These are phyloP conservation scores for Melanotaenia boesemani DNA, from an alignment of 2,797 vertebrate genomes.

Conservation along the genomic window DNA sequence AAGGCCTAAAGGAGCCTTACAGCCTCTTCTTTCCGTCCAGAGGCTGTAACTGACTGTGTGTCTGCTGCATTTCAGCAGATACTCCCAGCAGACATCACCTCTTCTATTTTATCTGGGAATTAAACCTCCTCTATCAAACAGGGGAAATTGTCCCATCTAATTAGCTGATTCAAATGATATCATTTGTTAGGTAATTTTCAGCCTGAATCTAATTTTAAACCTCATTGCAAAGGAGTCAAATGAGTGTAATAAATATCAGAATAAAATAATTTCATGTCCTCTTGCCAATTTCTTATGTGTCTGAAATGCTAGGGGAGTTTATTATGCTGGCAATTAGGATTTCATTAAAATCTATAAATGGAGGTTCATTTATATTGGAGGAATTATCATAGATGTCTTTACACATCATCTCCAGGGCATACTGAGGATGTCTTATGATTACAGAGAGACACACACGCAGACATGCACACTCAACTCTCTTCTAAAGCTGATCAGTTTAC, in stretches of 20 bases:
- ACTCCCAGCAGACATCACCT: constrained; percentile 1
- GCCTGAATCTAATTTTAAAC: constrained; percentile 84
- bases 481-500: constrained; percentile 92
- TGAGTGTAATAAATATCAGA: constrained; percentile 83
- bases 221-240: constrained; percentile 81
- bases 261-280: constrained; percentile 86
- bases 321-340: constrained; percentile 85
- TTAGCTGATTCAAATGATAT: constrained; percentile 76
- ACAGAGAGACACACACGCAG: constrained; percentile 28
- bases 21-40: too few relatives aligned
- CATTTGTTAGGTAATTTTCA: constrained; percentile 81
- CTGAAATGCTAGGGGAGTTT: constrained; percentile 78
- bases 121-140: constrained; percentile 67
- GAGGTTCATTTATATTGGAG: constrained; percentile 81
- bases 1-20: too few relatives aligned
- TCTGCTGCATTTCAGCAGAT: not conserved
- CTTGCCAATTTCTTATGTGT: constrained; percentile 81
- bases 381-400: constrained; percentile 77
- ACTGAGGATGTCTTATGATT: constrained; percentile 32
- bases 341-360: constrained; percentile 88
- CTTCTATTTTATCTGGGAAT: constrained; percentile 27
- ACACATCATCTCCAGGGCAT: constrained; percentile 61
- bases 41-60: too few relatives aligned
- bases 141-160: constrained; percentile 74
- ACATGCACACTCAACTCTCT: constrained; percentile 60